Evolutionary conservation across 2,113 vertebrate species (phyloP).

Genomic region (Burhinus oedicnemus): DNA sequence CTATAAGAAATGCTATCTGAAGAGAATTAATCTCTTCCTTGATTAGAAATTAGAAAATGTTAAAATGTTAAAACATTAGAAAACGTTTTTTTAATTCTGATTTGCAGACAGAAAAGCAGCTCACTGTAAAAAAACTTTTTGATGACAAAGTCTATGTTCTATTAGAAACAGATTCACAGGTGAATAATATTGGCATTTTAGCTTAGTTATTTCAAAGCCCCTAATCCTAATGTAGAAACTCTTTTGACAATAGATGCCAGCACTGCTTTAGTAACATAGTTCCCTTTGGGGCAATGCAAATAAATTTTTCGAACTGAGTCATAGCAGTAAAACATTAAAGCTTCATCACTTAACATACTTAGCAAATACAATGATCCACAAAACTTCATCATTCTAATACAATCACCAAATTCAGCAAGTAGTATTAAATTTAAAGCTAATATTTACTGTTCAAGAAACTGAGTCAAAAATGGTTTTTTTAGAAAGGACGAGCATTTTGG

Average conservation of each 20-base stretch:
- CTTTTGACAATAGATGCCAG: not conserved
- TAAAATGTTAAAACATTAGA: not conserved
- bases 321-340: not conserved
- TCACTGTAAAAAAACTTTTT: not conserved
- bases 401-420: not conserved
- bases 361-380: not conserved
- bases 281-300: not conserved
- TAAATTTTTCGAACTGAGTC: not conserved
- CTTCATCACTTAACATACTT: not conserved
- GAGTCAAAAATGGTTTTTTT: not conserved
- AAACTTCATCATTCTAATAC: not conserved
- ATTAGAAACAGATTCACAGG: not conserved
- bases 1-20: not conserved
- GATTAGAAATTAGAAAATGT: not conserved
- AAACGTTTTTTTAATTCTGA: not conserved
- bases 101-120: not conserved
- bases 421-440: not conserved
- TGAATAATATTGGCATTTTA: not conserved
- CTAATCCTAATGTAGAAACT: not conserved
- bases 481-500: not conserved
- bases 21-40: not conserved
- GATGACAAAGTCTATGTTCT: not conserved
- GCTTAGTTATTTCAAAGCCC: not conserved
- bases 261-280: not conserved
- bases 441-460: not conserved